A percentile compares a stretch with the other conserved stretches of the same genome.
Conservation (phyloP, 2,797 vertebrate species). For the Tenualosa ilisha region DNA sequence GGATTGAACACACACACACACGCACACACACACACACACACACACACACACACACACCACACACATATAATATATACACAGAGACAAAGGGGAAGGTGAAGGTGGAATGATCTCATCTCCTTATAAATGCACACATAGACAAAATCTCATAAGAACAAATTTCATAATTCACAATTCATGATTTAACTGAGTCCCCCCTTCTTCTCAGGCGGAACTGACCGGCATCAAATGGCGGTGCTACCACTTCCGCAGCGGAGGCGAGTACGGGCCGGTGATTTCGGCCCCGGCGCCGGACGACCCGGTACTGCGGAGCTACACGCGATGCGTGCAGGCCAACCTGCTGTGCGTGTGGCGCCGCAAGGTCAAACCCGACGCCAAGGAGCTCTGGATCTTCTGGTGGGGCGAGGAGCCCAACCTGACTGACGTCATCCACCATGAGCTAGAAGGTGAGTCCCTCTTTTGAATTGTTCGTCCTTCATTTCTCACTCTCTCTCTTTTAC, state of each 20-base stretch:
- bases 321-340: conserved; percentile 94
- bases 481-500: background rate
- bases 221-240: conserved; percentile 99
- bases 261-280: conserved; percentile 95
- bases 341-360: conserved; percentile 96
- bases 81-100: too few species aligned
- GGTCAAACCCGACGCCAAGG: conserved; percentile 89
- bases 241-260: conserved; percentile 89
- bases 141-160: too few species aligned
- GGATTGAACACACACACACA: background rate
- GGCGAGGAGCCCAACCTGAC: conserved; percentile 93
- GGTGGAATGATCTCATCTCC: too few species aligned
- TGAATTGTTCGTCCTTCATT: background rate
- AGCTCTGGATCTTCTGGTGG: conserved; percentile 99
- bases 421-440: conserved; percentile 93
- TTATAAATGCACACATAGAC: too few species aligned
- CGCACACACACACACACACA: background rate
- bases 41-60: background rate
- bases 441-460: conserved; percentile 77
- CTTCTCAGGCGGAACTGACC: conserved; percentile 88
- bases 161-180: background rate
- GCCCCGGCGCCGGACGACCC: conserved; percentile 97
- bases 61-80: too few species aligned
- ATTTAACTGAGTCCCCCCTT: background rate
- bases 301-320: conserved; percentile 95